Base-by-base conservation (phyloP, 2,888 invertebrate species). In the Aphidoletes aphidimyza region DNA sequence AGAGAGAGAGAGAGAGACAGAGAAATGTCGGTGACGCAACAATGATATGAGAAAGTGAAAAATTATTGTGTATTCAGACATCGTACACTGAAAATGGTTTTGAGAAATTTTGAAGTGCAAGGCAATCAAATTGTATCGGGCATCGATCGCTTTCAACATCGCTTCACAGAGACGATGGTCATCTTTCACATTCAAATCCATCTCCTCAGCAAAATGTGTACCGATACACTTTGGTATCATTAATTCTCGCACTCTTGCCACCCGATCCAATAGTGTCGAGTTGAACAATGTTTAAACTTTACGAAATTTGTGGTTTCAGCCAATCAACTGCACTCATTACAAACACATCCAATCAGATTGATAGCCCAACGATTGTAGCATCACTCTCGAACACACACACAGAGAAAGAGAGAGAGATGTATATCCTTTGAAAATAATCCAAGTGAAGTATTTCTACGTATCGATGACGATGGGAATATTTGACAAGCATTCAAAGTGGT, bases 61-160 rank as follows among this genome's bases (percentile, higher is more conserved):
- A 69, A 69, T 69, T 26, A 69, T 69, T 69, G 69, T 69, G 69
- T 69, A 69, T 69, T 69, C 69, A 69, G 69, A 30, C 34, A 69
- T 69, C 69, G 69, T 69, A 69, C 30, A 69, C 54, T 22, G 34
- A 69, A 69, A 69, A 34, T 17, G 30, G 69, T 69, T 42, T 6
- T 30, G 69, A 69, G 69, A 34, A 69, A n/a, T n/a, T n/a, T 69
- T 69, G 30, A 69, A 69, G 69, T 69, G 69, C 69, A 30, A 69
- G 69, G 69, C 34, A 69, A 69, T 69, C 69, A 69, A 69, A 69
- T 69, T 69, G 69, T 30, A 11, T 69, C 30, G 11, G n/a, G 11
- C 69, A 30, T 69, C 69, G 69, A 69, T 69, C 34, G 69, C 69
- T 30, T 30, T 69, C 30, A 30, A 69, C 11, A 69, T 26, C 17